Conservation (phyloP, 2,888 invertebrate species). For the Oligia strigilis region DNA sequence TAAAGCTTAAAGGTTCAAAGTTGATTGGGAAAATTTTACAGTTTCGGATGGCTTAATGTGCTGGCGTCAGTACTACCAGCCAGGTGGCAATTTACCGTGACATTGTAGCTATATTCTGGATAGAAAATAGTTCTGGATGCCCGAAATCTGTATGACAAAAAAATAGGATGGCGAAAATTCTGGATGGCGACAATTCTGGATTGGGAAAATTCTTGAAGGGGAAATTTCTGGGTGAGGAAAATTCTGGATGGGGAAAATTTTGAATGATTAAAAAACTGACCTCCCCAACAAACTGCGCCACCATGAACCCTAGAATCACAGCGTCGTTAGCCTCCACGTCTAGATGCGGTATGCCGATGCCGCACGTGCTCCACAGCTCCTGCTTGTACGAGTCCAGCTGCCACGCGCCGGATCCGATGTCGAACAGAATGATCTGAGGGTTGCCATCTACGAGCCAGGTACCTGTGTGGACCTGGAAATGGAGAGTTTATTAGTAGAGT, state of each 20-base stretch:
- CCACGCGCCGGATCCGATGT: conserved; percentile 98
- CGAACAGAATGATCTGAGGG: conserved; percentile 99
- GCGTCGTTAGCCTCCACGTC: conserved; percentile 99
- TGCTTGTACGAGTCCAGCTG: conserved; percentile 98
- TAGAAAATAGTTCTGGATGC: no score
- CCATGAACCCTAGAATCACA: conserved; percentile 98
- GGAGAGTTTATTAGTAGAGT: no score
- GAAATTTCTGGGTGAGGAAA: no score
- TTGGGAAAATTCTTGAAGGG: neutral
- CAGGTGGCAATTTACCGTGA: no score
- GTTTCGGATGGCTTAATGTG: no score
- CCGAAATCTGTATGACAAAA: no score
- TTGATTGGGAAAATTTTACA: no score
- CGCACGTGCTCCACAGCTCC: conserved; percentile 97
- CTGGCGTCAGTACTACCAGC: no score
- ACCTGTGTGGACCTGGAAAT: conserved; percentile 95
- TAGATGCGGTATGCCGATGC: conserved; percentile 97
- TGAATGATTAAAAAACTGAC: conserved; percentile 82
- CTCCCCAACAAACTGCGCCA: conserved; percentile 97
- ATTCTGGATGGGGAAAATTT: neutral
- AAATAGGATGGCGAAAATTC: no score
- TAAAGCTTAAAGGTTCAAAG: no score
- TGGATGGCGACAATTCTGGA: no score
- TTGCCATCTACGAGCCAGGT: conserved; percentile 99
- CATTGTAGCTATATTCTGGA: no score